Evolutionary conservation across 1,140 invertebrate genomes (phyloP).

Genomic region (Orius laevigatus): DNA sequence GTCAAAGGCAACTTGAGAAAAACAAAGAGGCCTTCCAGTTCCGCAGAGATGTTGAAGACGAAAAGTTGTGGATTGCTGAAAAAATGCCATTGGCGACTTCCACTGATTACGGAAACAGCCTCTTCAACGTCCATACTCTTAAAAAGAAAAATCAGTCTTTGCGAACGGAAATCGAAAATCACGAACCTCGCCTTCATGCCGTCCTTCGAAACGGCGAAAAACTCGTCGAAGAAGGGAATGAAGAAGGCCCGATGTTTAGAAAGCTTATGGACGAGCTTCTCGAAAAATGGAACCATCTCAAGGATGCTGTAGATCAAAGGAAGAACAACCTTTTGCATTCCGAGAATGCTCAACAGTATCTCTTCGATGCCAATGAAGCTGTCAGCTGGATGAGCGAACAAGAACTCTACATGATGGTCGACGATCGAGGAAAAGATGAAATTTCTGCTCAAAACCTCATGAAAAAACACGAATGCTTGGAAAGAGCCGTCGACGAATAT

Average conservation of each 20-base stretch:
- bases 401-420: slow-evolving; percentile 99
- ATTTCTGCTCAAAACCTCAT: slow-evolving; percentile 96
- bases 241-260: slow-evolving; percentile 76
- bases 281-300: slow-evolving; percentile 81
- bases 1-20: slow-evolving; percentile 81
- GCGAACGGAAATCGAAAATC: slow-evolving; percentile 94
- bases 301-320: slow-evolving; percentile 58
- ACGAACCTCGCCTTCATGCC: slow-evolving; percentile 84
- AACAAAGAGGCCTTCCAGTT: slow-evolving; percentile 98
- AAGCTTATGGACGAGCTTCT: slow-evolving; percentile 74
- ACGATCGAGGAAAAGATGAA: slow-evolving; percentile 97
- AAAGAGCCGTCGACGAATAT: slow-evolving; percentile 93
- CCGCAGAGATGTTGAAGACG: slow-evolving; percentile 94
- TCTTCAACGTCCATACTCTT: slow-evolving; percentile 93
- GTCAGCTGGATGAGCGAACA: slow-evolving; percentile 99
- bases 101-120: slow-evolving; percentile 81
- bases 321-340: slow-evolving; percentile 45
- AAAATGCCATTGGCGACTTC: slow-evolving; percentile 89
- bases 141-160: slow-evolving; percentile 94
- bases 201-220: slow-evolving; percentile 90
- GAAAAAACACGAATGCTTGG: slow-evolving; percentile 95
- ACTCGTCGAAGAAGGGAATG: slow-evolving; percentile 89
- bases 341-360: slow-evolving; percentile 67
- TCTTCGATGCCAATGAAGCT: slow-evolving; percentile 96
- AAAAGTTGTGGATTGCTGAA: slow-evolving; percentile 95